Conservation (phyloP, 2,113 vertebrate genomes). For the Gracilinanus agilis region DNA sequence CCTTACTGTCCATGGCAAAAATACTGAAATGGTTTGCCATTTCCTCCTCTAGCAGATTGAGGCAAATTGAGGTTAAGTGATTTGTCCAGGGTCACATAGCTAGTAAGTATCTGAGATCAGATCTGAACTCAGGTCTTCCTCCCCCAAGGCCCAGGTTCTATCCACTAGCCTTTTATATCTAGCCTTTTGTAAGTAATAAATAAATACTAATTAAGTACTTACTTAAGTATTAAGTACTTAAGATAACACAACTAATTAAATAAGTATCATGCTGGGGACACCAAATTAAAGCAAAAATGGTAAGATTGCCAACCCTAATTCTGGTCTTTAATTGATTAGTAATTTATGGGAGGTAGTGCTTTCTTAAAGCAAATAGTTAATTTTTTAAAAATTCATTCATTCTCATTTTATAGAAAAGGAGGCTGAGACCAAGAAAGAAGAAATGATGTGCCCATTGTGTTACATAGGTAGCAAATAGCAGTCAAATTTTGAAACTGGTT, state of each 20-base stretch:
- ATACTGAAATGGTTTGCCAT: neutral
- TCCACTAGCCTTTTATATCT: neutral
- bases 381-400: neutral
- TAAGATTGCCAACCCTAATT: neutral
- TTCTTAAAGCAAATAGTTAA: neutral
- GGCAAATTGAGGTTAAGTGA: neutral
- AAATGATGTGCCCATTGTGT: conserved; percentile 12
- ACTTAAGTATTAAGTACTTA: neutral
- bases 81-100: neutral
- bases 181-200: neutral
- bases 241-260: neutral
- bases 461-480: neutral
- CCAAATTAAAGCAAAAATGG: neutral
- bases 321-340: neutral
- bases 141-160: neutral
- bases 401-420: conserved; percentile 41
- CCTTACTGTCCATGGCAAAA: neutral
- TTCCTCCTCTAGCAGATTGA: neutral
- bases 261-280: neutral
- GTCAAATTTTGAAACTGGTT: neutral
- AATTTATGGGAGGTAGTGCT: neutral
- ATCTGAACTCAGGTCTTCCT: neutral
- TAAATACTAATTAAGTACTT: neutral
- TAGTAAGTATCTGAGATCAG: neutral
- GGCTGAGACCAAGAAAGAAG: neutral